These are phyloP conservation scores for Planococcus citri DNA, from an alignment of 1,140 invertebrate genomes.

Conservation along the genomic window DNA sequence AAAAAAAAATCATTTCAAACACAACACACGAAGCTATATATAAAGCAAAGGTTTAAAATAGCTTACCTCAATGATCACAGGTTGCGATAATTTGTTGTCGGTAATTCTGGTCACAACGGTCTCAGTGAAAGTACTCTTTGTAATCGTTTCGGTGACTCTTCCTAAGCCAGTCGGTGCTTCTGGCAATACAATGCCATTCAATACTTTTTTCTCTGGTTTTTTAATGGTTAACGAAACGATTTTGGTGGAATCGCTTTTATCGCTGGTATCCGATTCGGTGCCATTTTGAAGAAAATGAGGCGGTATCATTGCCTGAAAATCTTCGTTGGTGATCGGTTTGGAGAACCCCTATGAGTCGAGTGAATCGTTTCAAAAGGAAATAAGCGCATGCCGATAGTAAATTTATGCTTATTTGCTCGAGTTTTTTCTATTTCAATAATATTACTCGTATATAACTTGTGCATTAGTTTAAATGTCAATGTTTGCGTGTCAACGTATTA, in stretches of 20 bases:
- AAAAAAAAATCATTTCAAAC: background rate
- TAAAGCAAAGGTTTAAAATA: background rate
- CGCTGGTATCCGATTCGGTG: constrained; percentile 21
- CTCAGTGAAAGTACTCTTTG: constrained; percentile 86
- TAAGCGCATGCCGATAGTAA: constrained; percentile 6
- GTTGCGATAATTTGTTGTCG: constrained; percentile 70
- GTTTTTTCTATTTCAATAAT: background rate
- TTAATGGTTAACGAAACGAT: constrained; percentile 58
- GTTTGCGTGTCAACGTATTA: constrained; percentile 20
- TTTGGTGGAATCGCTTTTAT: constrained; percentile 27
- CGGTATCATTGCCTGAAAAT: constrained; percentile 87
- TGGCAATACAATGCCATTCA: constrained; percentile 54
- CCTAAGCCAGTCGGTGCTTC: constrained; percentile 69
- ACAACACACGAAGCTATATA: background rate
- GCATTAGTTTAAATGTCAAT: constrained; percentile 16
- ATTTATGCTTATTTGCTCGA: background rate
- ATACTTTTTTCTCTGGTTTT: constrained; percentile 38
- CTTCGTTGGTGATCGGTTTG: constrained; percentile 76
- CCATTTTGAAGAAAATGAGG: constrained; percentile 55
- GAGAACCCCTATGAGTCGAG: constrained; percentile 29
- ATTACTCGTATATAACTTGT: background rate
- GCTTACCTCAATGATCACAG: constrained; percentile 75
- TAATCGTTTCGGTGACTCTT: constrained; percentile 80
- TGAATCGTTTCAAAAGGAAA: constrained; percentile 1
- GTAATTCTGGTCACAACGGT: constrained; percentile 84